Conservation (phyloP, 2,797 vertebrate species). For the Hafferia zeledoni region DNA sequence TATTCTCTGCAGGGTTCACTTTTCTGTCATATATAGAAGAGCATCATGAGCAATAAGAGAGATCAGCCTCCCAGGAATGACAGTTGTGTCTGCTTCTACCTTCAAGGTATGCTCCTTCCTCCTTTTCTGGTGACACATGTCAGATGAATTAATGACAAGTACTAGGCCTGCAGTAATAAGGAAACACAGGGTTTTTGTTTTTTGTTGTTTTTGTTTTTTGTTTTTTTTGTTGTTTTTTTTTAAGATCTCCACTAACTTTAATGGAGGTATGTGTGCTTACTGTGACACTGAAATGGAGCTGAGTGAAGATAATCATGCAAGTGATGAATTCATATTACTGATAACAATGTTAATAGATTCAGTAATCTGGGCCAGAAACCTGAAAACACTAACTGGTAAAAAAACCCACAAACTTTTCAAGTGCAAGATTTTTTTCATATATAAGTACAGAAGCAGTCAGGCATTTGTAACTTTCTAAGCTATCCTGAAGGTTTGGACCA, state of each 20-base stretch:
- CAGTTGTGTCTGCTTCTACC: background rate
- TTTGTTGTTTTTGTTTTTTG: background rate
- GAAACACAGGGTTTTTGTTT: background rate
- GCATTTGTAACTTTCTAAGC: background rate
- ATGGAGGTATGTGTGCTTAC: background rate
- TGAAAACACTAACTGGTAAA: background rate
- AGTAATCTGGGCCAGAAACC: background rate
- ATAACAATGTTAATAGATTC: background rate
- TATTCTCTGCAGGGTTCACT: slow-evolving; percentile 8
- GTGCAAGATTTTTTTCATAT: background rate
- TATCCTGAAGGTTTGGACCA: background rate
- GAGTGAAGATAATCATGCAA: background rate
- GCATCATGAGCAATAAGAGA: background rate
- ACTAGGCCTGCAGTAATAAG: background rate
- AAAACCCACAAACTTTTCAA: background rate
- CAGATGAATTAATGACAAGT: background rate
- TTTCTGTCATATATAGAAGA: background rate
- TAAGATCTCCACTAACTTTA: background rate
- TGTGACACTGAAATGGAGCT: background rate
- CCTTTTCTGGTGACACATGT: background rate
- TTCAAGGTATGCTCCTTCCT: background rate
- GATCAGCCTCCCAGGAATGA: background rate
- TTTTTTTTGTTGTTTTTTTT: background rate
- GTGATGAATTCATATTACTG: background rate
- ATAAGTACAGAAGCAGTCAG: background rate